Evolutionary conservation across 2,113 vertebrate species (phyloP), one percentile per base, ranked within the genome.

Genomic region (Bufo gargarizans): DNA sequence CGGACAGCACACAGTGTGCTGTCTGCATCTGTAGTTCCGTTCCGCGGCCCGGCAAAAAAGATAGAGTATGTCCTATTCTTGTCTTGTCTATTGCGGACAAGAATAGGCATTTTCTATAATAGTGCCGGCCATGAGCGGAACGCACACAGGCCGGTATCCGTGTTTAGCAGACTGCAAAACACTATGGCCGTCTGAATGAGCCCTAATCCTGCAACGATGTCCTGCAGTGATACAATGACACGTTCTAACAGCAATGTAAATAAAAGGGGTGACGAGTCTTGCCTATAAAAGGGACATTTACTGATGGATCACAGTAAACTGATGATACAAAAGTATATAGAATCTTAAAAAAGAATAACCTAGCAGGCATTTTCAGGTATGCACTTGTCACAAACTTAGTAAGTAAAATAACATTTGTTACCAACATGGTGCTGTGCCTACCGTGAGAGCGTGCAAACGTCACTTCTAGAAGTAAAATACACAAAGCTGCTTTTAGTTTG

Each of bases 401-500:
- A 50, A 83, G 14, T 47, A 85, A 58, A 76, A 58, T 7, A 74
- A 77, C 19, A 84, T 43, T 58, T 74, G 63, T 33, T 17, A 16
- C 43, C 16, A 17, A 61, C 56, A n/a, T 2, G 33, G 33, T 10
- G 78, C 33, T 1, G 19, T 49, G 61, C 22, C 47, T 61, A 82
- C 45, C 67, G 20, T 22, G 61, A n/a, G 49, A 53, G 10, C 17
- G 49, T 14, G n/a, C 4, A 67, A 49, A 65, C 47, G 50, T 82
- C 47, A 82, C 19, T 63, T 47, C 55, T 33, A 79, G 3, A 81
- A 33, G 53, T 2, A 61, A 63, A 81, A 61, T n/a, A 65, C 63
- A 83, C n/a, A 82, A 82, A 56, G 14, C 43, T 20, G 61, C 4
- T 82, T 63, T 61, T 61, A 83, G 63, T 83, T 83, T 19, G 33